Conservation (phyloP, 2,113 vertebrate genomes). For the Myrmecobius fasciatus region DNA sequence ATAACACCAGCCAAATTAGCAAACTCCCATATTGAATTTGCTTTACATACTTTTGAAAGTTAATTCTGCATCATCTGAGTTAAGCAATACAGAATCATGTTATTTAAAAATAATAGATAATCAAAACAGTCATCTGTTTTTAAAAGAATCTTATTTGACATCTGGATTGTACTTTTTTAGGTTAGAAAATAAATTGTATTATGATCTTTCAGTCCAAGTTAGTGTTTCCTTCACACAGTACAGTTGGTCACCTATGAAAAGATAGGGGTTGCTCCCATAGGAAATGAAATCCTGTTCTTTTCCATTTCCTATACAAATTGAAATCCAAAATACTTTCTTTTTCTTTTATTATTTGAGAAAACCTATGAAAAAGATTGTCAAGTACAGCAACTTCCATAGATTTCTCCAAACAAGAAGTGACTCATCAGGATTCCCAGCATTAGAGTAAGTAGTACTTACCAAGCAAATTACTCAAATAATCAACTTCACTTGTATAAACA, state of each 20-base stretch:
- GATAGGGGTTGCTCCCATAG: conserved; percentile 12
- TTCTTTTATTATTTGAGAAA: conserved; percentile 47
- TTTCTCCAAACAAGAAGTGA: conserved; percentile 24
- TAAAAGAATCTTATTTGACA: conserved; percentile 13
- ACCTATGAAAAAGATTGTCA: neutral
- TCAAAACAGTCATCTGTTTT: conserved; percentile 19
- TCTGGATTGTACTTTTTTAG: neutral
- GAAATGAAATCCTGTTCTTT: conserved; percentile 48
- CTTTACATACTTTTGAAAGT: conserved; percentile 32
- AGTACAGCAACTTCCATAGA: conserved; percentile 4
- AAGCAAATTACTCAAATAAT: conserved; percentile 21
- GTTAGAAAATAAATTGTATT: neutral
- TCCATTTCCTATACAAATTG: conserved; percentile 51
- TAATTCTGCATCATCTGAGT: conserved; percentile 49
- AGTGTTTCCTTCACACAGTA: neutral
- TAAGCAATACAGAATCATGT: neutral
- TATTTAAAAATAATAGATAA: neutral
- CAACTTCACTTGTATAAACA: neutral
- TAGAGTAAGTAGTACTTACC: conserved; percentile 48
- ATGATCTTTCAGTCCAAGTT: neutral
- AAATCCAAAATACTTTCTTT: conserved; percentile 47
- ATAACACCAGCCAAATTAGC: conserved; percentile 9
- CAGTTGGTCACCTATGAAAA: neutral
- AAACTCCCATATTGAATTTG: neutral
- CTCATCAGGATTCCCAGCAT: conserved; percentile 7